These are phyloP conservation scores for Rambutsinella grinnellia DNA, from an alignment of 2,888 invertebrate genomes.

Conservation along the genomic window DNA sequence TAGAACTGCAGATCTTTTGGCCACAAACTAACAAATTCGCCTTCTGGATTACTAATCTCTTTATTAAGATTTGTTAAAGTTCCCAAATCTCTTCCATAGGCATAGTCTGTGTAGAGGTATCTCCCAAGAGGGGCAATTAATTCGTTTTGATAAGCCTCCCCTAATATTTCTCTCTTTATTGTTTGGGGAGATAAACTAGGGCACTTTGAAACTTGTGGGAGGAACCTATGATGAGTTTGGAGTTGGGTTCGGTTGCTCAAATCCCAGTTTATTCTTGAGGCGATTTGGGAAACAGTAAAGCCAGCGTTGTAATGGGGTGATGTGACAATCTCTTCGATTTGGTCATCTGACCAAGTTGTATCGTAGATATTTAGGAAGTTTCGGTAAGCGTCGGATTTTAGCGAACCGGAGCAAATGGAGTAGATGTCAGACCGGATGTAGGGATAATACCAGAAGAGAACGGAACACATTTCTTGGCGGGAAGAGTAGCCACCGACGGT, in stretches of 20 bases:
- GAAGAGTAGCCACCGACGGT: conserved; percentile 20
- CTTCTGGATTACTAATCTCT: background rate
- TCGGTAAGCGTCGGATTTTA: conserved; percentile 13
- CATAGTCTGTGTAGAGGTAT: background rate
- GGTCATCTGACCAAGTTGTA: conserved; percentile 14
- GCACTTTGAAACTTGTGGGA: conserved; percentile 27
- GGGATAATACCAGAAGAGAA: conserved; percentile 37
- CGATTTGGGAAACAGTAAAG: conserved; percentile 3
- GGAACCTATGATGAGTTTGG: conserved; percentile 12
- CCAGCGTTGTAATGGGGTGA: conserved; percentile 1
- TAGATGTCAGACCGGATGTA: conserved; percentile 3
- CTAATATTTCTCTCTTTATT: background rate
- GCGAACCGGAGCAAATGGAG: conserved; percentile 21
- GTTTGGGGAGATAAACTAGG: background rate
- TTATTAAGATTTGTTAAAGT: background rate
- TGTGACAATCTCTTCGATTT: conserved; percentile 10
- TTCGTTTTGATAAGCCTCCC: background rate
- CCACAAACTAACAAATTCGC: background rate
- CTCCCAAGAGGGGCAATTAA: background rate
- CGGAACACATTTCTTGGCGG: conserved; percentile 19
- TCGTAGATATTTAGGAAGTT: conserved; percentile 14
- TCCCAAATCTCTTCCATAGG: background rate
- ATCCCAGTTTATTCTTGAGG: conserved; percentile 15
- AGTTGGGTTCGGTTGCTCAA: background rate
- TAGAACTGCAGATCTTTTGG: background rate